Evolutionary conservation across 2,888 invertebrate genomes (phyloP).

Genomic region (Torymus texanus): DNA sequence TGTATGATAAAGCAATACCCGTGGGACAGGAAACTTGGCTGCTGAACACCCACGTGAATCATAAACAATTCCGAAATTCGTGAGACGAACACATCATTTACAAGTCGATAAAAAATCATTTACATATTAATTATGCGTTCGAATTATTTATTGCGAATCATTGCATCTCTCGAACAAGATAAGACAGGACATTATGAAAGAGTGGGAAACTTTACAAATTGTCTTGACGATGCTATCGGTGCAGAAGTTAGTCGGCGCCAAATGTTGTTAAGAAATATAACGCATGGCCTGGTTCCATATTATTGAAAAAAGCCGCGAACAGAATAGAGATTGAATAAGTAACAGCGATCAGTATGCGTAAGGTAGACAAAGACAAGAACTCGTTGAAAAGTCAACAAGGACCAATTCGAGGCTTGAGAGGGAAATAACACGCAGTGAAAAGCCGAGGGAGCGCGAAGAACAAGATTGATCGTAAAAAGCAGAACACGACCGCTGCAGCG

Average conservation of each 20-base stretch:
- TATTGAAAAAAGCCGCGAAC: constrained; percentile 17
- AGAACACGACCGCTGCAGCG: constrained; percentile 4
- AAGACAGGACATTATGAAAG: constrained; percentile 10
- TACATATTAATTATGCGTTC: constrained; percentile 31
- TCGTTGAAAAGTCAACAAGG: constrained; percentile 29
- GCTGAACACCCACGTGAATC: background rate
- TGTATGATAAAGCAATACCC: too few species aligned
- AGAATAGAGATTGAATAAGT: constrained; percentile 12
- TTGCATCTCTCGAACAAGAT: constrained; percentile 24
- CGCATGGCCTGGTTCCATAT: constrained; percentile 12
- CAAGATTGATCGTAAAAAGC: constrained; percentile 30
- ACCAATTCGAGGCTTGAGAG: constrained; percentile 2
- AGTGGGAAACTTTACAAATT: constrained; percentile 19
- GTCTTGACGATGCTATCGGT: constrained; percentile 25
- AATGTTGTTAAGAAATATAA: constrained; percentile 33
- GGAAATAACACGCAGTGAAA: constrained; percentile 30
- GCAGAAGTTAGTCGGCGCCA: constrained; percentile 26
- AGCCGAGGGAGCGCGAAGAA: background rate
- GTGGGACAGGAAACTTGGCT: too few species aligned
- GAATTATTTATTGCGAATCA: constrained; percentile 18
- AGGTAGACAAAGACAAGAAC: constrained; percentile 13
- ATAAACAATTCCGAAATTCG: constrained; percentile 11
- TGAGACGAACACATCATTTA: constrained; percentile 16
- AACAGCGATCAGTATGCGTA: constrained; percentile 35
- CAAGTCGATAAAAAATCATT: constrained; percentile 29